These are phyloP conservation scores for Sinonovacula constricta DNA, from an alignment of 1,140 invertebrate species.

Conservation along the genomic window DNA sequence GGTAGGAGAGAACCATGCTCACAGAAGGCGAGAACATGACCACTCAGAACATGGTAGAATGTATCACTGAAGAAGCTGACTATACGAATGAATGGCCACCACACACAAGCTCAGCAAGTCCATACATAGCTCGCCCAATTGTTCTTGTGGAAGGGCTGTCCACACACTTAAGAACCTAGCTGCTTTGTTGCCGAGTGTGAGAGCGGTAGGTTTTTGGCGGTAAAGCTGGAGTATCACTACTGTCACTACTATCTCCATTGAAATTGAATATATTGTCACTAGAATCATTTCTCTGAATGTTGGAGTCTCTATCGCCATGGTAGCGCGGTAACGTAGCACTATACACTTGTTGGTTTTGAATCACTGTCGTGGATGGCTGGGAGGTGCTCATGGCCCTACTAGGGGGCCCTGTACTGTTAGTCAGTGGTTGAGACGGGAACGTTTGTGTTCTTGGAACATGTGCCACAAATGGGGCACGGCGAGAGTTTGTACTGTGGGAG, in stretches of 20 bases:
- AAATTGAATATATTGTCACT: conserved; percentile 55
- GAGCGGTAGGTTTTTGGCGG: conserved; percentile 70
- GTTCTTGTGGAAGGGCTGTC: background rate
- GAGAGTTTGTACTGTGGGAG: conserved; percentile 58
- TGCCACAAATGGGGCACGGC: conserved; percentile 6
- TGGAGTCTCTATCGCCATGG: conserved; percentile 60
- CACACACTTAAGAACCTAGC: conserved; percentile 48
- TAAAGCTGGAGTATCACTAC: conserved; percentile 62
- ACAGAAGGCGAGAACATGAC: too few species aligned
- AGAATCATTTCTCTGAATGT: conserved; percentile 45
- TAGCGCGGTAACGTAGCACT: conserved; percentile 61
- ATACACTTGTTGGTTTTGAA: conserved; percentile 46
- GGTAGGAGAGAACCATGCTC: too few species aligned
- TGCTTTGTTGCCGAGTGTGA: conserved; percentile 67
- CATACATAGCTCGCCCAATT: background rate
- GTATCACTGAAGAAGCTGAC: too few species aligned
- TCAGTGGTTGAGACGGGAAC: conserved; percentile 78
- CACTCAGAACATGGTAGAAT: too few species aligned
- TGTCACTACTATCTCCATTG: conserved; percentile 52
- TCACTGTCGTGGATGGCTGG: conserved; percentile 22
- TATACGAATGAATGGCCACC: too few species aligned
- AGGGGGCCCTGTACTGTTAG: conserved; percentile 83
- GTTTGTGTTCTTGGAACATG: conserved; percentile 78
- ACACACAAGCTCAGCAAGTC: too few species aligned
- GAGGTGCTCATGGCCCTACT: conserved; percentile 73